These are phyloP conservation scores for Tipula lateralis DNA, from an alignment of 2,888 invertebrate species.

Conservation along the genomic window DNA sequence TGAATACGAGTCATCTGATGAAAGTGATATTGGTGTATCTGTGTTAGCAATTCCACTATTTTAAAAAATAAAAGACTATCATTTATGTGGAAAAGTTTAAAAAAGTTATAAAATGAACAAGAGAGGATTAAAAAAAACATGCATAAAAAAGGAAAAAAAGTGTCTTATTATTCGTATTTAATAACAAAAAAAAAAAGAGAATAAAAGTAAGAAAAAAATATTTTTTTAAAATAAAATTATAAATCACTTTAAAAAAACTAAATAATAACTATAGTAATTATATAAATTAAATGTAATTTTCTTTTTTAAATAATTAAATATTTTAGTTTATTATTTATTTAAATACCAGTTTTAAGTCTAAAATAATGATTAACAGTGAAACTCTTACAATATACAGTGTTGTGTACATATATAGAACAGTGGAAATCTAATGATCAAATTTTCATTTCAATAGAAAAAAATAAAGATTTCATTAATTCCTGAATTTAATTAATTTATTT, in stretches of 20 bases:
- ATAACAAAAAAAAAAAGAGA: slow-evolving; percentile 26
- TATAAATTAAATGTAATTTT: slow-evolving; percentile 24
- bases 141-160: slow-evolving; percentile 26
- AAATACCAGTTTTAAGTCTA: slow-evolving; percentile 20
- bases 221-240: slow-evolving; percentile 26
- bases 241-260: slow-evolving; percentile 25
- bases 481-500: background rate
- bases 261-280: background rate
- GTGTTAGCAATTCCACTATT: slow-evolving; percentile 29
- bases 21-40: slow-evolving; percentile 30
- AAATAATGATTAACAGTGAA: background rate
- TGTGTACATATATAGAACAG: background rate
- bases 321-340: slow-evolving; percentile 19
- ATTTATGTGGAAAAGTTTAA: background rate
- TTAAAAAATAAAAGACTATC: background rate
- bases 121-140: background rate
- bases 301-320: background rate
- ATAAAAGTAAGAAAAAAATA: slow-evolving; percentile 26
- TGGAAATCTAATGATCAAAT: slow-evolving; percentile 24
- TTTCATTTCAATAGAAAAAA: background rate
- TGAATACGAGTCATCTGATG: slow-evolving; percentile 26
- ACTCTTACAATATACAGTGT: slow-evolving; percentile 12
- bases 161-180: slow-evolving; percentile 26
- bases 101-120: slow-evolving; percentile 7
- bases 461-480: background rate